phyloP scores from a whole-genome alignment of 2,797 vertebrate genomes.

The Lepus oiostolus region DNA sequence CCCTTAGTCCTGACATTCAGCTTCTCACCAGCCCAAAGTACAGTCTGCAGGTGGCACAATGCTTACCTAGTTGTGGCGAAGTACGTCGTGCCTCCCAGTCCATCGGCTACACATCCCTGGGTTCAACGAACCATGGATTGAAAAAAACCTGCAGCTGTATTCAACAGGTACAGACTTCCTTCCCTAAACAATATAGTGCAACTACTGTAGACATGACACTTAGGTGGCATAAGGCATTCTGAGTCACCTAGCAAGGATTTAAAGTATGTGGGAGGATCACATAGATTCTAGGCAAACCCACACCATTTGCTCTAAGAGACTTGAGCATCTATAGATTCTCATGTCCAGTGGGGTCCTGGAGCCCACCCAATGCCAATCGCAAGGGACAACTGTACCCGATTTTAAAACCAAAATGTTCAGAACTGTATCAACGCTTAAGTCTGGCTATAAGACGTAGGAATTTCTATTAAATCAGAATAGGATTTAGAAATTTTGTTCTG shows the following conservation, averaged over 20 bases:
- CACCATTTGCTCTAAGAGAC: background rate
- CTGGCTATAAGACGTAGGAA: background rate
- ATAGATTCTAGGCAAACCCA: background rate
- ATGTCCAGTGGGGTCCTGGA: background rate
- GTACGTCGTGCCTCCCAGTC: background rate
- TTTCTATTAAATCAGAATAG: background rate
- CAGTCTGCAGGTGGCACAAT: background rate
- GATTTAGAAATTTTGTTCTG: background rate
- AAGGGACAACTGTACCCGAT: background rate
- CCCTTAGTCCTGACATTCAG: background rate
- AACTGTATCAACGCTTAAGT: constrained; percentile 10
- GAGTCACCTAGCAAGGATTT: background rate
- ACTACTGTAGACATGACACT: background rate
- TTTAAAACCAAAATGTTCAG: constrained; percentile 62
- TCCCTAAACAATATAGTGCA: too few species aligned
- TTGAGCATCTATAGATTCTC: background rate
- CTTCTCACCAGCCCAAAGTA: background rate
- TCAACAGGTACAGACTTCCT: background rate
- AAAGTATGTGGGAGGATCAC: background rate
- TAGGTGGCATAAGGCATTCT: background rate
- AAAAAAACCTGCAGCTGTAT: background rate
- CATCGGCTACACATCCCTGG: background rate
- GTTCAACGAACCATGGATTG: background rate
- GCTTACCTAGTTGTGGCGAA: background rate
- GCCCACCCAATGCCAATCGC: background rate